phyloP scores from a whole-genome alignment of 1,140 invertebrate species.

The Rhyacophila brunnea region DNA sequence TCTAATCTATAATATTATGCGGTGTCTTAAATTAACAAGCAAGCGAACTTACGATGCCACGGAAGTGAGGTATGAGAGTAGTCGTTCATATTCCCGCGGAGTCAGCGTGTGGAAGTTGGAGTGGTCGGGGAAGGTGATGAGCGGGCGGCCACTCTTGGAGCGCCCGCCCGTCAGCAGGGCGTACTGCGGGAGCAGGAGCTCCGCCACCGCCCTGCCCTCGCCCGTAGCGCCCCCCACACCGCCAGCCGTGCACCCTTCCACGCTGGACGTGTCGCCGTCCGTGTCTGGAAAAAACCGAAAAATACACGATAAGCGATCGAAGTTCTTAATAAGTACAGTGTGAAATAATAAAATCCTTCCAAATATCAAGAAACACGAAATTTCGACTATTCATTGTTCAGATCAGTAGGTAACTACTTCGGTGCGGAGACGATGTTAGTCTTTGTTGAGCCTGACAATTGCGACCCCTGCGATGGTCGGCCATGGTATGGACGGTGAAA shows the following conservation, averaged over 20 bases:
- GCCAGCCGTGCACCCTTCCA: constrained; percentile 41
- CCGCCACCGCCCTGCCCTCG: constrained; percentile 64
- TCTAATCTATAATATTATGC: no score
- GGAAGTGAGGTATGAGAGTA: constrained; percentile 91
- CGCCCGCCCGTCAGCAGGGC: constrained; percentile 89
- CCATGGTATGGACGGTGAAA: no score
- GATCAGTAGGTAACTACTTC: no score
- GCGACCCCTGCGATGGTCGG: no score
- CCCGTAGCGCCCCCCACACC: constrained; percentile 45
- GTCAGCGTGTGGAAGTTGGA: constrained; percentile 80
- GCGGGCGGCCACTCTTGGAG: constrained; percentile 84
- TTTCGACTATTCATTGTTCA: no score
- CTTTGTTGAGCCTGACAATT: no score
- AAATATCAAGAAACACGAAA: no score
- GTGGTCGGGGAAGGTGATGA: constrained; percentile 92
- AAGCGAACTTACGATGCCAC: constrained; percentile 77
- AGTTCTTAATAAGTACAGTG: no score
- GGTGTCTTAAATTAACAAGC: neutral
- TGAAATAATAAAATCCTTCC: no score
- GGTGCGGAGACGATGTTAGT: no score
- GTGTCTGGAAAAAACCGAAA: constrained; percentile 44
- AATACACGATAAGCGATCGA: no score
- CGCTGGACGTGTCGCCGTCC: constrained; percentile 44
- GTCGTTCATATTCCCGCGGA: constrained; percentile 85
- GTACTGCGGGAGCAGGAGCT: constrained; percentile 82